A percentile compares a stretch with the other conserved stretches of the same genome.
These are phyloP conservation scores for Drosophila lowei DNA, from an alignment of 1,140 invertebrate genomes.

Conservation along the genomic window DNA sequence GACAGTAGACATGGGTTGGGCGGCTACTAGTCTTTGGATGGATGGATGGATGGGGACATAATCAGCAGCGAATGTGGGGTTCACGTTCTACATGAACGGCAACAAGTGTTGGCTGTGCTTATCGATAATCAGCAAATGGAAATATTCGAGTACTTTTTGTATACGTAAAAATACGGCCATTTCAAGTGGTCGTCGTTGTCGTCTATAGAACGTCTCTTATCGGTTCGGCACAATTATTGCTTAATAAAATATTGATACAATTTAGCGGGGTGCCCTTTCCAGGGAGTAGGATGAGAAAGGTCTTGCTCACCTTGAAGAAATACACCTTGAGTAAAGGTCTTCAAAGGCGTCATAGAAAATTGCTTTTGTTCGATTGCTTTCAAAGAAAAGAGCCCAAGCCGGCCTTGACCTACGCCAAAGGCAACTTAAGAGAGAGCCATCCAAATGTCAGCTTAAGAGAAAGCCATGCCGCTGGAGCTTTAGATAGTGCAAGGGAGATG, in stretches of 20 bases:
- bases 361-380: too few species aligned
- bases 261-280: background rate
- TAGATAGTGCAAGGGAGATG: slow-evolving; percentile 3
- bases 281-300: too few species aligned
- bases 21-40: background rate
- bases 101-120: slow-evolving; percentile 36
- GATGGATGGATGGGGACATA: slow-evolving; percentile 18
- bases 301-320: too few species aligned
- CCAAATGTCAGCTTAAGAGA: slow-evolving; percentile 7
- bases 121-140: slow-evolving; percentile 59
- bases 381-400: slow-evolving; percentile 29
- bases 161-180: slow-evolving; percentile 20
- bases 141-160: slow-evolving; percentile 35
- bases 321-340: too few species aligned
- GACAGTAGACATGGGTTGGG: background rate
- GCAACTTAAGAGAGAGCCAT: slow-evolving; percentile 2
- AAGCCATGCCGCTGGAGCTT: background rate
- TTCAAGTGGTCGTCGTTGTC: slow-evolving; percentile 29
- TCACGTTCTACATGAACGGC: slow-evolving; percentile 18
- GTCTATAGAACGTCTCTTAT: slow-evolving; percentile 18
- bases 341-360: too few species aligned
- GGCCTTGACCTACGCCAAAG: slow-evolving; percentile 79
- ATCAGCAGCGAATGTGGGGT: background rate
- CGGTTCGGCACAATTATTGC: slow-evolving; percentile 17
- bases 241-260: slow-evolving; percentile 34